phyloP scores from a whole-genome alignment of 2,888 invertebrate species.

The Bruchidius siliquastri region DNA sequence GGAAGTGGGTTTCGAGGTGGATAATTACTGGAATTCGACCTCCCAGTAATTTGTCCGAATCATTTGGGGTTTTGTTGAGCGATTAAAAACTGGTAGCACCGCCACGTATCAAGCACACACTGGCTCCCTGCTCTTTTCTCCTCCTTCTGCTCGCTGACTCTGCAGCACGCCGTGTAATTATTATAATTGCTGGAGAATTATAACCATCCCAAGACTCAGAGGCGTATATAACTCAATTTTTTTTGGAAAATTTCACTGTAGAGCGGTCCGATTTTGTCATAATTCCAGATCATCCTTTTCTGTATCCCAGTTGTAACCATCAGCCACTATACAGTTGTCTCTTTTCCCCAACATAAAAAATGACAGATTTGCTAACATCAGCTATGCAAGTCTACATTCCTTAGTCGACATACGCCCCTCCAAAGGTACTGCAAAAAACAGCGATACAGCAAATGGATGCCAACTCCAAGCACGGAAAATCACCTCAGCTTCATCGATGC shows the following conservation, averaged over 20 bases:
- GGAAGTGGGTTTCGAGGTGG: not conserved
- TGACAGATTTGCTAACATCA: too few relatives aligned
- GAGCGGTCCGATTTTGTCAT: too few relatives aligned
- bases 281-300: too few relatives aligned
- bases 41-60: not conserved
- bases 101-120: not conserved
- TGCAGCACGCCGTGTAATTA: not conserved
- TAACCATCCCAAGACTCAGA: not conserved
- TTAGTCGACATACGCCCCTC: too few relatives aligned
- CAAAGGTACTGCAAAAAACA: too few relatives aligned
- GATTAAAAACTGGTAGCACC: not conserved
- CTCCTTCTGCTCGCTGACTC: not conserved
- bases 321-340: too few relatives aligned
- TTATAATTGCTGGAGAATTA: not conserved
- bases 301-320: too few relatives aligned
- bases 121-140: not conserved
- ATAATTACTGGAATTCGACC: not conserved
- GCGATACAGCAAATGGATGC: too few relatives aligned
- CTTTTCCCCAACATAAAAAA: too few relatives aligned
- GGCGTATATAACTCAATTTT: not conserved
- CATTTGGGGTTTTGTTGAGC: not conserved
- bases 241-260: not conserved
- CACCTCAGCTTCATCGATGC: too few relatives aligned
- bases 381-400: too few relatives aligned
- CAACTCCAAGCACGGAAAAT: too few relatives aligned